Evolutionary conservation across 2,888 invertebrate species (phyloP).

Genomic region (Eristalis arbustorum): DNA sequence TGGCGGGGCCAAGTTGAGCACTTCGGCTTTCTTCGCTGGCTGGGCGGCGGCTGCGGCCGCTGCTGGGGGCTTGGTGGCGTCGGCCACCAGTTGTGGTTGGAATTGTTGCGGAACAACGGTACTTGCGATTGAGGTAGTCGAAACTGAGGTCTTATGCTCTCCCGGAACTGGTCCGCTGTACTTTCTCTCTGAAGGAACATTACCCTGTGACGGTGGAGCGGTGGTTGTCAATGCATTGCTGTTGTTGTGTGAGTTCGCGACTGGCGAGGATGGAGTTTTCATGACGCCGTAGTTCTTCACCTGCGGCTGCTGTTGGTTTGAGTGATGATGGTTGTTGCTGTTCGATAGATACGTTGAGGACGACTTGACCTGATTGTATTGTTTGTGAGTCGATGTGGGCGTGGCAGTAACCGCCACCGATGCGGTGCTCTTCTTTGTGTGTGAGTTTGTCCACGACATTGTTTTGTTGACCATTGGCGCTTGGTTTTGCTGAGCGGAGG

Average conservation of each 20-base stretch:
- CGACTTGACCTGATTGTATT: slow-evolving; percentile 76
- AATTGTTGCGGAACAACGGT: slow-evolving; percentile 79
- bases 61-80: slow-evolving; percentile 71
- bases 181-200: slow-evolving; percentile 64
- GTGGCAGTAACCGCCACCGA: slow-evolving; percentile 79
- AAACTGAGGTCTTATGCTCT: slow-evolving; percentile 80
- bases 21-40: slow-evolving; percentile 50
- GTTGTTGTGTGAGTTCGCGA: slow-evolving; percentile 78
- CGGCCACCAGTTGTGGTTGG: slow-evolving; percentile 71
- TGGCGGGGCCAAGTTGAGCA: slow-evolving; percentile 60
- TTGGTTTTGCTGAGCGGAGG: slow-evolving; percentile 40
- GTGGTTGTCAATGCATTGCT: slow-evolving; percentile 78
- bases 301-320: slow-evolving; percentile 80
- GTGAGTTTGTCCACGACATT: slow-evolving; percentile 80
- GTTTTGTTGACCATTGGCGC: slow-evolving; percentile 73
- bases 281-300: slow-evolving; percentile 77
- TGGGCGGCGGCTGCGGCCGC: slow-evolving; percentile 45
- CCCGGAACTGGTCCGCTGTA: slow-evolving; percentile 75
- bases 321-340: slow-evolving; percentile 74
- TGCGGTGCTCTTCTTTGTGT: slow-evolving; percentile 79
- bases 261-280: slow-evolving; percentile 79
- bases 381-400: slow-evolving; percentile 81
- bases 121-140: slow-evolving; percentile 81
- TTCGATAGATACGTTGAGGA: slow-evolving; percentile 80
- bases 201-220: slow-evolving; percentile 79